A percentile compares a stretch with the other conserved stretches of the same genome.
Evolutionary conservation across 2,888 invertebrate species (phyloP).

Genomic region (Poecilobothrus nobilitatus): DNA sequence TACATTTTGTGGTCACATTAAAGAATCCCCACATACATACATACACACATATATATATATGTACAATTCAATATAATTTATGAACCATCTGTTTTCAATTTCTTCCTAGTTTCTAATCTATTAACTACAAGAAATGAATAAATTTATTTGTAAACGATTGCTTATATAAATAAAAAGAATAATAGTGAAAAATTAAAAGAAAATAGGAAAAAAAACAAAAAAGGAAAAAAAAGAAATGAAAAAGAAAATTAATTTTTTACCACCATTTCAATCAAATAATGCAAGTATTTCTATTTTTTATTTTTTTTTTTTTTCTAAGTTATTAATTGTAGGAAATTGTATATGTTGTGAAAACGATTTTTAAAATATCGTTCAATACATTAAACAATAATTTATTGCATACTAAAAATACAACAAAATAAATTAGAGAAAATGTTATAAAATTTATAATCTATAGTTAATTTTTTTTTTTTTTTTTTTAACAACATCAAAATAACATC

Average conservation of each 20-base stretch:
- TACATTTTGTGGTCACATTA: no score
- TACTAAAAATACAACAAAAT: slow-evolving; percentile 1
- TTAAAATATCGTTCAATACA: slow-evolving; percentile 4
- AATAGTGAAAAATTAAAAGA: neutral
- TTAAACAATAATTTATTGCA: neutral
- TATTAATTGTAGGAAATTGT: neutral
- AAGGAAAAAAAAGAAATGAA: no score
- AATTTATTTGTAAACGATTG: neutral
- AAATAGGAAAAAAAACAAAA: no score
- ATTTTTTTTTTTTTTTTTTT: no score
- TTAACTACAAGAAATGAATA: neutral
- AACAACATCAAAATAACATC: neutral
- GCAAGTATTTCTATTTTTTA: neutral
- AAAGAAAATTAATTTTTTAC: neutral
- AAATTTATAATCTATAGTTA: neutral
- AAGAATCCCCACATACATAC: no score
- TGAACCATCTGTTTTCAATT: neutral
- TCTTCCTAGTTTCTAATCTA: neutral
- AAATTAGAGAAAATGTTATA: neutral
- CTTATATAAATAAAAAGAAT: no score
- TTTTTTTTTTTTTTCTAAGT: neutral
- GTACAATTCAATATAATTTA: neutral
- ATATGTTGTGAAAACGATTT: neutral
- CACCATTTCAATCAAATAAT: slow-evolving; percentile 1
- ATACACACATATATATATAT: no score